Base-by-base conservation (phyloP, 1,140 invertebrate species). In the Gonioctena quinquepunctata region DNA sequence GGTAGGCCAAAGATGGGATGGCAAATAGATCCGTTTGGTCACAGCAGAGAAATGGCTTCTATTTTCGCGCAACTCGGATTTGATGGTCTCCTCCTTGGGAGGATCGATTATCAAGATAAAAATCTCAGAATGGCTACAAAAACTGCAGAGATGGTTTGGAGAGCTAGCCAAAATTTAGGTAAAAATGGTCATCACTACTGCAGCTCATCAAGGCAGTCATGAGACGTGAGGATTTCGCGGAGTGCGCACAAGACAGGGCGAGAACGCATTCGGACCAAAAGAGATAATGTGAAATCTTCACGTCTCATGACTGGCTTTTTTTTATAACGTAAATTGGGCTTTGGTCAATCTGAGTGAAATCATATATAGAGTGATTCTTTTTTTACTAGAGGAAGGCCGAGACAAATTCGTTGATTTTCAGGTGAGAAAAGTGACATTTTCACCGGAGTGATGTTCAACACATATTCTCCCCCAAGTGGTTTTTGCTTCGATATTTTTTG, bases 401-500 rank as follows among this genome's bases (percentile, higher is more conserved):
- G n/a, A n/a, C n/a, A n/a, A n/a, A 42, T 60, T 42, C 1, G n/a
- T 68, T 28, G 26, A 26, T 66, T 83, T 83, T 8, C 74, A 89
- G 89, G 88, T 6, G 77, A 84, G 13, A 76, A 83, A 0, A 86
- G 88, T 0, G 83, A 92, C 72, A 81, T 94, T 5, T 94, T 94
- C 60, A 93, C 92, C 0, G 87, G 90, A 0, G 86, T 90, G 0
- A 79, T 94, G 4, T 94, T 88, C 80, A 94, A 95, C 73, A 89
- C 86, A 1, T 97, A 97, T 80, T 86, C 86, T 0, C 90, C 95
- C 13, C 96, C 95, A 1, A 86, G 88, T 3, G 94, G 94, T 0
- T 97, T 95, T 83, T 97, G 95, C 79, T 98, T 96, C 80, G 96
- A 98, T 81, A 84, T 93, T 0, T 83, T 92, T 0, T 97, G 96